Conservation (phyloP, 2,888 invertebrate genomes). For the Lottia gigantea region DNA sequence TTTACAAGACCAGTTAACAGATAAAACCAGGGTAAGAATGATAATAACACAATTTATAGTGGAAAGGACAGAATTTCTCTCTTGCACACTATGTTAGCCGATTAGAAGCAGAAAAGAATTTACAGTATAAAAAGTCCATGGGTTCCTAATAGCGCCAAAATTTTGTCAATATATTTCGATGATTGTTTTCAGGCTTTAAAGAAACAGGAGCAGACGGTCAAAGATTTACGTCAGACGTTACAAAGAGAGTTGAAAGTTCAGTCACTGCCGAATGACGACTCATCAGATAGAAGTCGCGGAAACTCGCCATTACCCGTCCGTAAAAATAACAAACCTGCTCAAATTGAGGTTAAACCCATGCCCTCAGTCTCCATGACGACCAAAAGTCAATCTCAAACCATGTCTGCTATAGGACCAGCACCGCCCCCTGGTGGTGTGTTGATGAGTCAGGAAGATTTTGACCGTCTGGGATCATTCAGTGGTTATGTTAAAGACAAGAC, state of each 20-base stretch:
- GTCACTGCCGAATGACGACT: constrained; percentile 67
- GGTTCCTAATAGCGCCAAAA: too few species aligned
- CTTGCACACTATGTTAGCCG: too few species aligned
- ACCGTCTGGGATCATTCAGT: neutral
- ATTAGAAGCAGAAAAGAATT: too few species aligned
- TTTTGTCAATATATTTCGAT: too few species aligned
- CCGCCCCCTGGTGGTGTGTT: constrained; percentile 12
- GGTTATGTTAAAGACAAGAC: constrained; percentile 5
- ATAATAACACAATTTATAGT: too few species aligned
- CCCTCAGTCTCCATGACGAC: neutral
- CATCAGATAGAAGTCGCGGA: constrained; percentile 15
- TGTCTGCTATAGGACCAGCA: constrained; percentile 14
- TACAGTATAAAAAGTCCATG: too few species aligned
- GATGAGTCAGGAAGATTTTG: constrained; percentile 14
- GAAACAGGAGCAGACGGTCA: constrained; percentile 86
- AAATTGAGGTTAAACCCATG: constrained; percentile 1
- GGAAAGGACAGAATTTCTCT: too few species aligned
- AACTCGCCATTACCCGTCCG: constrained; percentile 23
- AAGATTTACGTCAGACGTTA: constrained; percentile 90
- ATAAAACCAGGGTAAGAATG: constrained; percentile 71
- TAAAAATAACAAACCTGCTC: constrained; percentile 17
- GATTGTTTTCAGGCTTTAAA: constrained; percentile 73
- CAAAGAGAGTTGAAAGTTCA: constrained; percentile 81
- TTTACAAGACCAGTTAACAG: constrained; percentile 75
- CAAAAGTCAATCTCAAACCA: neutral